Conservation (phyloP, 1,140 invertebrate species). For the Heliothis subflexa region DNA sequence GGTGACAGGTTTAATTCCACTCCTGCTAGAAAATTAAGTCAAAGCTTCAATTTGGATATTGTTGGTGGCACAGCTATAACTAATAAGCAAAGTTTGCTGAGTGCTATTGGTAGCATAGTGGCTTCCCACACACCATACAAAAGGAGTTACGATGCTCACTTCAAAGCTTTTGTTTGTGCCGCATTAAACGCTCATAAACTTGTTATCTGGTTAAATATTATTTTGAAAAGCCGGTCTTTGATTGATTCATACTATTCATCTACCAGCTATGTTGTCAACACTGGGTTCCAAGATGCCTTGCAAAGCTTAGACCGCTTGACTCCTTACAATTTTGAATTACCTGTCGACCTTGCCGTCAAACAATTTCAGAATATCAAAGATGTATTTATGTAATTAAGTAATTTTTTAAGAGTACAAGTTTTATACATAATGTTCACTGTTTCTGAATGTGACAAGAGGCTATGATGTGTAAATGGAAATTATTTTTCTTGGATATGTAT, state of each 20-base stretch:
- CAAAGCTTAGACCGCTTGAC: constrained; percentile 95
- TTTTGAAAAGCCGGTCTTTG: constrained; percentile 95
- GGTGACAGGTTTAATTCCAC: constrained; percentile 95
- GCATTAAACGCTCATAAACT: constrained; percentile 97
- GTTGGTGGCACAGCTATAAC: constrained; percentile 94
- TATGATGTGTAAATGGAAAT: background rate
- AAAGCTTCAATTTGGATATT: constrained; percentile 99
- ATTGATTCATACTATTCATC: constrained; percentile 96
- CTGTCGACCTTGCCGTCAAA: constrained; percentile 97
- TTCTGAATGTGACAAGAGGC: constrained; percentile 38
- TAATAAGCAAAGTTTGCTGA: constrained; percentile 96
- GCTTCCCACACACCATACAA: constrained; percentile 96
- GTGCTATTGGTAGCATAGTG: constrained; percentile 97
- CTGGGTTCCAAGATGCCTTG: constrained; percentile 98
- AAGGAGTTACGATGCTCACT: constrained; percentile 97
- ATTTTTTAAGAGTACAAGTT: constrained; percentile 64
- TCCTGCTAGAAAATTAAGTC: constrained; percentile 97
- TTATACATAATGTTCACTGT: constrained; percentile 62
- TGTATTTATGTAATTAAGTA: constrained; percentile 91
- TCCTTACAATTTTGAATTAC: constrained; percentile 95
- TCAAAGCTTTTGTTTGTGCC: constrained; percentile 99
- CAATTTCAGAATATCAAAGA: constrained; percentile 99
- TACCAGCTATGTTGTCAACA: constrained; percentile 98
- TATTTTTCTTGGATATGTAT: background rate
- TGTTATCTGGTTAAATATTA: constrained; percentile 96